phyloP scores from a whole-genome alignment of 1,140 invertebrate genomes.

The Drosophila quadrilineata region DNA sequence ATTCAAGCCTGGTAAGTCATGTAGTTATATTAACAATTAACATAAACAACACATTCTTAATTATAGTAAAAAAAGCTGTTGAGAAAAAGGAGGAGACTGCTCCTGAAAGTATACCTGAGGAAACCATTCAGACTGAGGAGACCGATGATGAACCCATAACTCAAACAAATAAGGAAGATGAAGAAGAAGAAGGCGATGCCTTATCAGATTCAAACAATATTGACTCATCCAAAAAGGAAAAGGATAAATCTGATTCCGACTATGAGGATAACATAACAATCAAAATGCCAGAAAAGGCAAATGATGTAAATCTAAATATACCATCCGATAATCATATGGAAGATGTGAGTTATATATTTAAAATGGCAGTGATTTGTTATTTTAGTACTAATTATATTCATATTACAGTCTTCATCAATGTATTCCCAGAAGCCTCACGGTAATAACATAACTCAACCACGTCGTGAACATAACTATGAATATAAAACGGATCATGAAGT shows the following conservation, averaged over 20 bases:
- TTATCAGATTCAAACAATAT: conserved; percentile 31
- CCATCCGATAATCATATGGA: conserved; percentile 18
- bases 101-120: neutral
- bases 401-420: conserved; percentile 25
- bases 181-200: neutral
- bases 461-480: conserved; percentile 37
- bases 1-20: conserved; percentile 53
- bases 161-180: conserved; percentile 9
- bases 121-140: conserved; percentile 1
- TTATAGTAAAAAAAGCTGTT: neutral
- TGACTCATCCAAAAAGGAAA: conserved; percentile 45
- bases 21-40: no score
- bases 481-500: conserved; percentile 43
- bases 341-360: conserved; percentile 19
- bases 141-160: neutral
- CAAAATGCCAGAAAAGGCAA: conserved; percentile 82
- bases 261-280: conserved; percentile 84
- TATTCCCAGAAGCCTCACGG: conserved; percentile 15
- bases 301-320: conserved; percentile 19
- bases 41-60: no score
- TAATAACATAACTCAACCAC: conserved; percentile 30
- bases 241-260: conserved; percentile 82
- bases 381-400: neutral
- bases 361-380: neutral
- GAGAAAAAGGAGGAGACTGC: conserved; percentile 21